A percentile compares a stretch with the other conserved stretches of the same genome.
phyloP scores from a whole-genome alignment of 35 echinoderm and acorn worm genomes.

The Stichopus chloronotus region DNA sequence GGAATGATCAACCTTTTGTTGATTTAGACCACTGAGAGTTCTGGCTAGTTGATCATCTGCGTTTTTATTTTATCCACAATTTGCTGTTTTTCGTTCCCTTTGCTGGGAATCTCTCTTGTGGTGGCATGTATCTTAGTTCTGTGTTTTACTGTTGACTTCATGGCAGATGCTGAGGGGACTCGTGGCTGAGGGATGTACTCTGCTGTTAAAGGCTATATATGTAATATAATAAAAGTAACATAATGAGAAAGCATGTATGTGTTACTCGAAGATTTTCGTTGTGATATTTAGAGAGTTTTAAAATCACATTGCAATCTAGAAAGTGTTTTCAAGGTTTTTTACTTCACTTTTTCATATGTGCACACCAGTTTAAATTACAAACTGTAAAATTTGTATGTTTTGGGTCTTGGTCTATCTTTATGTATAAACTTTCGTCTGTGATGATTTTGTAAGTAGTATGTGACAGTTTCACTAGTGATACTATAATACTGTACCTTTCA shows the following conservation, averaged over 20 bases:
- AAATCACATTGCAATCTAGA: neutral
- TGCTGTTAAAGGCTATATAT: slow-evolving; percentile 2
- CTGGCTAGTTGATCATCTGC: neutral
- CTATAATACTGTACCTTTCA: neutral
- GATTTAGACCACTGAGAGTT: neutral
- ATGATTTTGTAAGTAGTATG: neutral
- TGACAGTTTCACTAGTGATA: neutral
- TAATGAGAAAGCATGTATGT: neutral
- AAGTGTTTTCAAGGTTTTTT: neutral
- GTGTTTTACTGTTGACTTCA: neutral
- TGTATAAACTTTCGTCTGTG: neutral
- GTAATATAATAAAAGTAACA: neutral
- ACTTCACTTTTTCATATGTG: neutral
- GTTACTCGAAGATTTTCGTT: neutral
- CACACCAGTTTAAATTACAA: neutral
- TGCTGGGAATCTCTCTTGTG: neutral
- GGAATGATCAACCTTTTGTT: slow-evolving; percentile 10
- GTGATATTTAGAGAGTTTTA: neutral
- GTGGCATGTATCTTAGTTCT: neutral
- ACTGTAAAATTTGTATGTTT: neutral
- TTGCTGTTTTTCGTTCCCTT: neutral
- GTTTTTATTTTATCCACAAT: neutral
- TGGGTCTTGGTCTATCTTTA: neutral
- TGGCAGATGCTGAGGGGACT: slow-evolving; percentile 2
- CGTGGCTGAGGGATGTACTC: slow-evolving; percentile 3